Evolutionary conservation across 1,140 invertebrate species (phyloP).

Genomic region (Riptortus pedestris): DNA sequence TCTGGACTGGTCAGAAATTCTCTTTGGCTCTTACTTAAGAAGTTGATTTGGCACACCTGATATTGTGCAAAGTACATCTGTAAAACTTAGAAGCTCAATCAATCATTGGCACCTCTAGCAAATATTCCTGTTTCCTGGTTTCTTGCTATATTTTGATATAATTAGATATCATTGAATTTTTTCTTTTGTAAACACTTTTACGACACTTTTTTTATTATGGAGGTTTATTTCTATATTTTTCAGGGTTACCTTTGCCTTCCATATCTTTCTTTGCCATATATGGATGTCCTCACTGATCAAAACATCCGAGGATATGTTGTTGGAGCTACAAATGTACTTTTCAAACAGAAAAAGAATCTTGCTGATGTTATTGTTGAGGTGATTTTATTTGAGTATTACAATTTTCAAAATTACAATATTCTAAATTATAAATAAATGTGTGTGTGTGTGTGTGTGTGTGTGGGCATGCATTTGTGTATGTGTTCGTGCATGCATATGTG

Average conservation of each 20-base stretch:
- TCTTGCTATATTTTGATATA: too few species aligned
- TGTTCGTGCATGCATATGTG: not conserved
- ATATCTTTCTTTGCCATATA: slow-evolving; percentile 89
- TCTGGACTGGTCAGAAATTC: too few species aligned
- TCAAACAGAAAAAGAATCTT: slow-evolving; percentile 87
- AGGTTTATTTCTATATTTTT: too few species aligned
- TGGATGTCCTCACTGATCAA: slow-evolving; percentile 80
- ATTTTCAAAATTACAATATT: not conserved
- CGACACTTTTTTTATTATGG: too few species aligned
- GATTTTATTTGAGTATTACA: slow-evolving; percentile 25
- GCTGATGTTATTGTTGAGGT: slow-evolving; percentile 90
- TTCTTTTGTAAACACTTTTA: too few species aligned
- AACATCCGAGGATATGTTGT: slow-evolving; percentile 86
- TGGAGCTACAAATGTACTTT: slow-evolving; percentile 94
- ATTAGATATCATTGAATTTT: too few species aligned
- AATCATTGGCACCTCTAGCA: too few species aligned
- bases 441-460: not conserved
- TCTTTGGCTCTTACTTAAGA: too few species aligned
- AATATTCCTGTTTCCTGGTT: too few species aligned
- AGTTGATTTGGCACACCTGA: too few species aligned
- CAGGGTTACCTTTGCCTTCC: slow-evolving; percentile 88
- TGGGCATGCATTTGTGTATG: not conserved
- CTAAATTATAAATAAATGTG: not conserved
- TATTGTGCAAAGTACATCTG: too few species aligned
- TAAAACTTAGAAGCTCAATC: too few species aligned